phyloP scores from a whole-genome alignment of 2,797 vertebrate genomes.

The Bradypus variegatus region DNA sequence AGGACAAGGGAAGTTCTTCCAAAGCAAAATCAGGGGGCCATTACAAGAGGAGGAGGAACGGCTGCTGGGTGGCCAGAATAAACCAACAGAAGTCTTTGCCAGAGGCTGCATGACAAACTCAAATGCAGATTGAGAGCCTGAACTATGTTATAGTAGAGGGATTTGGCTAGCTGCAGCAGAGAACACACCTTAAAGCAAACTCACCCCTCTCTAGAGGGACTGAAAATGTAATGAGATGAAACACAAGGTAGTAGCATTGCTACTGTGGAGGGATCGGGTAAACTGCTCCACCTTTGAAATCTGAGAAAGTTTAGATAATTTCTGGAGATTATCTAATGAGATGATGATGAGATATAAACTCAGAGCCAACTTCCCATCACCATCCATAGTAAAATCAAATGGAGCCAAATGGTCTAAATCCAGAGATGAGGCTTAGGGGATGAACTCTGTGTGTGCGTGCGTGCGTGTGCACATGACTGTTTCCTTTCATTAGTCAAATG shows the following conservation, averaged over 20 bases:
- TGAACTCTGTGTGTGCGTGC: background rate
- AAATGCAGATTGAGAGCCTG: background rate
- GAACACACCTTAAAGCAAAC: background rate
- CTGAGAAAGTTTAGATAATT: background rate
- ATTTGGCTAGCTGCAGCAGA: background rate
- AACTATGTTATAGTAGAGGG: background rate
- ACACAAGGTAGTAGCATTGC: background rate
- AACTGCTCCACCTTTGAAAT: background rate
- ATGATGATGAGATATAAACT: background rate
- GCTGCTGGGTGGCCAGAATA: background rate
- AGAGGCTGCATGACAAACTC: background rate
- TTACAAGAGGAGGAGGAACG: background rate
- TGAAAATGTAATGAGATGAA: background rate
- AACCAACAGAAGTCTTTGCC: background rate
- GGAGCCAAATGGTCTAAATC: background rate
- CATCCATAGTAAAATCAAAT: background rate
- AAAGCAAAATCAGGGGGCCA: background rate
- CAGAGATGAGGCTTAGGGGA: background rate
- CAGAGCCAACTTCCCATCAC: background rate
- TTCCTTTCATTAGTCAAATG: background rate
- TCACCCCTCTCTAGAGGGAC: background rate
- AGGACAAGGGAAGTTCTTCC: background rate
- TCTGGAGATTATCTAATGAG: background rate
- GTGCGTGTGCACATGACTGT: background rate
- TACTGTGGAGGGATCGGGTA: background rate